Evolutionary conservation across 2,888 invertebrate genomes (phyloP), one percentile per base, ranked within the genome.

Genomic region (Argyra leucocephala): DNA sequence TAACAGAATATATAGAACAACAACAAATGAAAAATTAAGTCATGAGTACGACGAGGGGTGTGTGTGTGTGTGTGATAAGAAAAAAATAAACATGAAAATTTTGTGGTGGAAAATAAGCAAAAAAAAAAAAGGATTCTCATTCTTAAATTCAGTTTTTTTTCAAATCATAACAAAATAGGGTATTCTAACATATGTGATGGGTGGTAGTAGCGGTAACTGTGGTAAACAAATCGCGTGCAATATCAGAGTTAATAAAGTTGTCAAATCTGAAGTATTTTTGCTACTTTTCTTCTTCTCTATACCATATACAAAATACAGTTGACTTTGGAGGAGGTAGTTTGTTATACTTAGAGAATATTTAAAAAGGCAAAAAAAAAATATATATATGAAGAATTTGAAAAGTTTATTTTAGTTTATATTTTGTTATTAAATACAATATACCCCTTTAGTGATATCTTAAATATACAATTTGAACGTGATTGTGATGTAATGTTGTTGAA

Each of bases 211-310:
- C 21, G 61, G 62, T 61, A 48, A n/a, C n/a, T n/a, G n/a, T 66
- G 66, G 66, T 59, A 69, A 67, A 64, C 60, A 65, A 69, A 61
- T 69, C 69, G 69, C 69, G 69, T 69, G 69, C 67, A 62, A 67
- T 69, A 69, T 69, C 69, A 69, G 67, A 69, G 69, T 69, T 69
- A 69, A 69, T 69, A 69, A 69, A 69, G 66, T 69, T 69, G 69
- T 69, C 69, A 69, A 69, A 67, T 69, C 65, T 66, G n/a, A 66
- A 67, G 63, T 66, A 63, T 21, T 21, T 26, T 18, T 48, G 15
- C 12, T 31, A 7, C 1, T 10, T 26, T 6, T 31, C 3, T 31
- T 10, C 31, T 26, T 26, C 7, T 26, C 5, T 31, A 2, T 31
- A 31, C 12, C 2, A 10, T 31, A 2, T 31, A 31, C 12, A 4